Evolutionary conservation across 2,113 vertebrate genomes (phyloP).

Genomic region (Pagrus major): DNA sequence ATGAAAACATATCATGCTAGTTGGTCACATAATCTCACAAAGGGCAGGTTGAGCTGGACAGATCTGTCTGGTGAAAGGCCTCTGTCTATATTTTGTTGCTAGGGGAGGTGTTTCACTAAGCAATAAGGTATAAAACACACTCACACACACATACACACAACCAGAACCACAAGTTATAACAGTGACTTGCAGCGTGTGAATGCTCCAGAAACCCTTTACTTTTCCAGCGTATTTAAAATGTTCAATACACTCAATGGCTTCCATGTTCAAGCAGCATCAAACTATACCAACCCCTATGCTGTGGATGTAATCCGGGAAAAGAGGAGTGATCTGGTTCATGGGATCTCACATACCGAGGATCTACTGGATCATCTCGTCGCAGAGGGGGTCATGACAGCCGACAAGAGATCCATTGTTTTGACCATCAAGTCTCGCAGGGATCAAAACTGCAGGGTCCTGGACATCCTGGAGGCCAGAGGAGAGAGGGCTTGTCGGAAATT

Average conservation of each 20-base stretch:
- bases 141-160: conserved; percentile 6
- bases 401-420: conserved; percentile 80
- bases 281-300: conserved; percentile 83
- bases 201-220: neutral
- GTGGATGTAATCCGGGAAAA: conserved; percentile 83
- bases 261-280: conserved; percentile 48
- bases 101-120: conserved; percentile 43
- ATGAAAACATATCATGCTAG: neutral
- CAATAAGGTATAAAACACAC: conserved; percentile 32
- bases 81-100: conserved; percentile 62
- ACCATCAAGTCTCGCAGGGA: conserved; percentile 80
- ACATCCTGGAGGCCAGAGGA: conserved; percentile 84
- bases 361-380: conserved; percentile 83
- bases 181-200: neutral
- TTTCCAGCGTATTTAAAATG: conserved; percentile 25
- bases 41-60: conserved; percentile 15
- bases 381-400: conserved; percentile 78
- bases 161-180: neutral
- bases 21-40: conserved; percentile 21
- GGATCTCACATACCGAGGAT: conserved; percentile 82
- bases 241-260: conserved; percentile 10
- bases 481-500: conserved; percentile 87
- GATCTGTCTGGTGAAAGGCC: conserved; percentile 6
- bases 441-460: conserved; percentile 85
- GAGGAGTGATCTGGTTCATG: conserved; percentile 82